phyloP scores from a whole-genome alignment of 2,113 vertebrate species.

The Lamprologus tigripictilis region DNA sequence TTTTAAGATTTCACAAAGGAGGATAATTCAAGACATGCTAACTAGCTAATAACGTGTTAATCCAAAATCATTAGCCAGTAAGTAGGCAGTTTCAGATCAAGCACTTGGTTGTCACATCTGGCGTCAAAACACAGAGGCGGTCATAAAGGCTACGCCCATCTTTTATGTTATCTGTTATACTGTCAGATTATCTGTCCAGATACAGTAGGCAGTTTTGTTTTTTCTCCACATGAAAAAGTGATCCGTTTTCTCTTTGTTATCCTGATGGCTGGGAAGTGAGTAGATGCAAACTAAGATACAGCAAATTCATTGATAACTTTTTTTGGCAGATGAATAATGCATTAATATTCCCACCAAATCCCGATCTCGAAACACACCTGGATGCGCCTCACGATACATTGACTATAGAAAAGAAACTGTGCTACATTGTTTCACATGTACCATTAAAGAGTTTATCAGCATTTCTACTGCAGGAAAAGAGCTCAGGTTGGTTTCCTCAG shows the following conservation, averaged over 20 bases:
- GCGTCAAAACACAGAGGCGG: background rate
- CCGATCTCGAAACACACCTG: background rate
- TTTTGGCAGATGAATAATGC: background rate
- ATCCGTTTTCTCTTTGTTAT: background rate
- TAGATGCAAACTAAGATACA: background rate
- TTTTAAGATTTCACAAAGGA: background rate
- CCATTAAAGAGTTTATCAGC: background rate
- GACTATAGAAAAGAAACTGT: background rate
- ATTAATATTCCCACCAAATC: background rate
- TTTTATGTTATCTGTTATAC: background rate
- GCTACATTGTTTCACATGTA: background rate
- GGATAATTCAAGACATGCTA: background rate
- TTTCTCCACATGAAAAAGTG: background rate
- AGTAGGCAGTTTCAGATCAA: background rate
- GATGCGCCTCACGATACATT: background rate
- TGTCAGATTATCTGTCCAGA: background rate
- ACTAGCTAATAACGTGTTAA: accelerated
- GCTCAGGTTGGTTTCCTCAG: background rate
- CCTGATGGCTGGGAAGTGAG: background rate
- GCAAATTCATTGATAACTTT: background rate
- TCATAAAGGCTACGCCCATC: background rate
- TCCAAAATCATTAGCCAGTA: background rate
- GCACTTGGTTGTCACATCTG: background rate
- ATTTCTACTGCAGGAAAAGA: background rate
- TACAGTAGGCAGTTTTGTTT: background rate